Percentiles rank a stretch among this genome's conserved stretches.
Conservation (phyloP, 2,888 invertebrate genomes). For the Prosapia bicincta region DNA sequence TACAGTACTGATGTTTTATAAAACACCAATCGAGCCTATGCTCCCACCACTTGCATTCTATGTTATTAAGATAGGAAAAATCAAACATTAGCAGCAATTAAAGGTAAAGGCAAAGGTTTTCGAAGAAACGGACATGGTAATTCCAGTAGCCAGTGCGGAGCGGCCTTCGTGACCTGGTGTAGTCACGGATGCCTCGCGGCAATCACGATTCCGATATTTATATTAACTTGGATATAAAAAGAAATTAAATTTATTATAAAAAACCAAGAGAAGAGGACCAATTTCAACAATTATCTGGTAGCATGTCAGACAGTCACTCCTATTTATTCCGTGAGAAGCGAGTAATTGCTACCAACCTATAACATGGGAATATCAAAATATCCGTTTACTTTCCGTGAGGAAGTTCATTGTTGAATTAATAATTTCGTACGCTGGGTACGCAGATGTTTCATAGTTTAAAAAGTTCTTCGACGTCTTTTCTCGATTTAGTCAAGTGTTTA, state of each 20-base stretch:
- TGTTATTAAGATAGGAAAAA: neutral
- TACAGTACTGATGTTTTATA: too few relatives aligned
- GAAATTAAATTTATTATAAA: constrained; percentile 25
- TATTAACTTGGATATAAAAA: constrained; percentile 25
- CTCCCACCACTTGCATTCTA: neutral
- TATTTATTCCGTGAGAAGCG: neutral
- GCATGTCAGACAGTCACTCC: neutral
- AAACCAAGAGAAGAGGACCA: constrained; percentile 9
- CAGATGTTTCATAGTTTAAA: too few relatives aligned
- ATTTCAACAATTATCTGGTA: neutral
- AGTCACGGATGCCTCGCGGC: neutral
- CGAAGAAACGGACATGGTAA: neutral
- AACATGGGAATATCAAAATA: neutral
- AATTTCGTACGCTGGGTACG: neutral
- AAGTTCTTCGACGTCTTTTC: too few relatives aligned
- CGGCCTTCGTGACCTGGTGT: constrained; percentile 40
- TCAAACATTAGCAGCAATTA: neutral
- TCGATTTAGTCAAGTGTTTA: too few relatives aligned
- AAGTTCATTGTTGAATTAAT: neutral
- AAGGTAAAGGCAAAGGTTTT: neutral
- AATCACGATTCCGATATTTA: constrained; percentile 19
- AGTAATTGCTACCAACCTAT: neutral
- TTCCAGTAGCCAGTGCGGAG: constrained; percentile 13
- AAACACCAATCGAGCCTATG: too few relatives aligned
- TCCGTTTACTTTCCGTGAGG: neutral